Evolutionary conservation across 2,797 vertebrate genomes (phyloP), one percentile per base, ranked within the genome.

Genomic region (Danio kyathit): DNA sequence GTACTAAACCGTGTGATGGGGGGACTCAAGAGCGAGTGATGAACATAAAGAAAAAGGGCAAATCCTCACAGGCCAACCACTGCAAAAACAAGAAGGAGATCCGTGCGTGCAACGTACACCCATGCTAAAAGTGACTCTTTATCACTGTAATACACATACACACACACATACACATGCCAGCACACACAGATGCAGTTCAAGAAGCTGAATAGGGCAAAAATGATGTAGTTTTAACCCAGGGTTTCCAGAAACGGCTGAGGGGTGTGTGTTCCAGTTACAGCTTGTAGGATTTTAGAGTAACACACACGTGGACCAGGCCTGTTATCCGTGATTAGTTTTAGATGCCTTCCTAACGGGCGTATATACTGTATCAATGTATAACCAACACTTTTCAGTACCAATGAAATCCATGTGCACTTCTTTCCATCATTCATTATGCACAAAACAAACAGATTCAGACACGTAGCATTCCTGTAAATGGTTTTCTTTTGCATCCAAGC

Each of bases 61-160:
- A 96, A 91, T 94, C 90, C 60, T 84, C 92, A 57, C 91, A 90
- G 87, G 89, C 89, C 56, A 92, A 90, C 60, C 94, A 93, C 88
- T 99, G 97, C 88, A 96, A 96, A 90, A 94, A 96, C 91, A 94
- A 94, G 88, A 98, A 94, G 89, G 97, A 99, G 92, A 94, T 95
- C 79, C 95, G 96, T 56, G 96, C 96, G 16, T 99, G 97, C 88
- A 97, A 97, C 0, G 92, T 96, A 85, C 94, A 96, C 54, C 90
- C 94, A 59, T 99, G 97, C 94, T 98, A 97, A 93, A 82, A 82
- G 80, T 51, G 60, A 74, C 77, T 77, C 61, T 43, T 10, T 46
- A 16, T 60, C 38, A 61, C 60, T 46, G 48, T 60, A 51, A 52
- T 10, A 52, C 57, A 65, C 82, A 29, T 29, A 67, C 76, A 82